Percentiles rank a stretch among this genome's conserved stretches.
phyloP scores from a whole-genome alignment of 1,140 invertebrate species.

The Goniozus legneri region DNA sequence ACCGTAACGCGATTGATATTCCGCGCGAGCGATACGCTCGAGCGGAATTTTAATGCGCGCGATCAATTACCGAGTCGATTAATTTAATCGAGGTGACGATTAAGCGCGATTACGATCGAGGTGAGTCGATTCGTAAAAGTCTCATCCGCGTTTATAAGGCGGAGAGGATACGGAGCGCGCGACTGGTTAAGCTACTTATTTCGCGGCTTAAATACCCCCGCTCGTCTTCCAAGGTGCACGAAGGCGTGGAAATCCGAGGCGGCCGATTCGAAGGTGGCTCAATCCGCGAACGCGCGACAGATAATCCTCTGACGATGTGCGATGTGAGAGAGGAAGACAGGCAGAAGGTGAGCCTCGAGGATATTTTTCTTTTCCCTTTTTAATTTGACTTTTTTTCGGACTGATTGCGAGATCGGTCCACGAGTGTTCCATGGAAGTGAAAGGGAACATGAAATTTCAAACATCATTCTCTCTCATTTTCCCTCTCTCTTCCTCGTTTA shows the following conservation, averaged over 20 bases:
- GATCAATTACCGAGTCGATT: too few species aligned
- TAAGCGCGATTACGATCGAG: too few species aligned
- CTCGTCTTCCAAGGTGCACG: too few species aligned
- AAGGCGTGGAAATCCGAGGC: not conserved
- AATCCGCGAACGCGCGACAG: not conserved
- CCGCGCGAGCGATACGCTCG: not conserved
- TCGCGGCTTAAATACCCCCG: conserved; percentile 13
- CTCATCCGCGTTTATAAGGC: too few species aligned
- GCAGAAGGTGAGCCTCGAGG: not conserved
- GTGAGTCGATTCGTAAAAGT: too few species aligned
- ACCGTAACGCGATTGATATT: conserved; percentile 11
- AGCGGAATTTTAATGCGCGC: too few species aligned
- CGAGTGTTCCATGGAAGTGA: conserved; percentile 28
- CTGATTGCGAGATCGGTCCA: not conserved
- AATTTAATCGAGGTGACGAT: too few species aligned
- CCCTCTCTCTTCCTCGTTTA: too few species aligned
- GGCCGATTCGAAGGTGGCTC: not conserved
- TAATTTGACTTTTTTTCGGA: not conserved
- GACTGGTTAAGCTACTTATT: conserved; percentile 20
- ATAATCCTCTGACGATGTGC: not conserved
- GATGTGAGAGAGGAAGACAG: not conserved
- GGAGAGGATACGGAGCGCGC: too few species aligned
- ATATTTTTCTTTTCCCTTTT: not conserved
- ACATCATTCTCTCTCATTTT: too few species aligned
- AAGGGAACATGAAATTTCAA: conserved; percentile 44